Conservation (phyloP, 2,113 vertebrate genomes). For the Lepus timidus region DNA sequence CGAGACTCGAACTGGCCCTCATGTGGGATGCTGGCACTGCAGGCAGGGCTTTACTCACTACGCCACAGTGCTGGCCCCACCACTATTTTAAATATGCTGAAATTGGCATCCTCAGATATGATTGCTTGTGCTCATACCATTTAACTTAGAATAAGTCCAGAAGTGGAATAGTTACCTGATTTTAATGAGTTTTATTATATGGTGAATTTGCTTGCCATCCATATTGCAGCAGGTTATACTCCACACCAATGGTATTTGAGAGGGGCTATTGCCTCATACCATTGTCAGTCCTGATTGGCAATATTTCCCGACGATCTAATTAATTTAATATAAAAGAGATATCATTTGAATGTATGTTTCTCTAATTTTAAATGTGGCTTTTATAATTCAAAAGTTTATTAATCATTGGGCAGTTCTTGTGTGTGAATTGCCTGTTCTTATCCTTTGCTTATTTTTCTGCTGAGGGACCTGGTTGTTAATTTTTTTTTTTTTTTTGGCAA, state of each 20-base stretch:
- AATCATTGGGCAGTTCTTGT: not conserved
- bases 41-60: no score
- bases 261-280: not conserved
- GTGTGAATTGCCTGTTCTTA: not conserved
- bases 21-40: no score
- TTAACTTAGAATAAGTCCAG: conserved; percentile 3
- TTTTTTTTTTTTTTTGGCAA: conserved; percentile 1
- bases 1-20: no score
- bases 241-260: not conserved
- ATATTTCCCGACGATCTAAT: not conserved
- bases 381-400: conserved; percentile 14
- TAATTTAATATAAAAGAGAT: not conserved
- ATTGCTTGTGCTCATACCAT: not conserved
- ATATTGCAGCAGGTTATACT: not conserved
- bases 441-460: not conserved
- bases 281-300: not conserved
- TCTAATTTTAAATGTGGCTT: not conserved
- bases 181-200: conserved; percentile 7
- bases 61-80: no score
- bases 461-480: not conserved
- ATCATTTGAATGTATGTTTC: not conserved
- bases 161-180: conserved; percentile 21
- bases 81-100: not conserved
- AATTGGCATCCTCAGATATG: not conserved
- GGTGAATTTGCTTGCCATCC: conserved; percentile 19